phyloP scores from a whole-genome alignment of 2,113 vertebrate species.

The Carettochelys insculpta region DNA sequence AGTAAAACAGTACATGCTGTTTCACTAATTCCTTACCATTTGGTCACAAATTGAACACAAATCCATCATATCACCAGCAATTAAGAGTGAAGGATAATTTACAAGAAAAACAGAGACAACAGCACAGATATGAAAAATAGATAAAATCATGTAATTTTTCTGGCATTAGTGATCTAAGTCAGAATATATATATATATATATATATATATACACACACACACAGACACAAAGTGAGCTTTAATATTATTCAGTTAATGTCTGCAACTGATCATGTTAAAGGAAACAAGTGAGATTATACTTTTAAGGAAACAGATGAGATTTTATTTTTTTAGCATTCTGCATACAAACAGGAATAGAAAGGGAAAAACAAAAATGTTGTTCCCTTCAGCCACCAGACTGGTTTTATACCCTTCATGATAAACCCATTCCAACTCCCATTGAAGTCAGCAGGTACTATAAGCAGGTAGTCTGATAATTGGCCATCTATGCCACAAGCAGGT shows the following conservation, averaged over 20 bases:
- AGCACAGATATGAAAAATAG: not conserved
- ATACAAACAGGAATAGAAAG: not conserved
- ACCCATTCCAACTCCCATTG: not conserved
- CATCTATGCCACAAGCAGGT: not conserved
- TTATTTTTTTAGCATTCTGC: not conserved
- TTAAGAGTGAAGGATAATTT: not conserved
- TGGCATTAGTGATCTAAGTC: not conserved
- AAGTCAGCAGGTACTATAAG: not conserved
- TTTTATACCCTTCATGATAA: not conserved
- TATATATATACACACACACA: accelerated
- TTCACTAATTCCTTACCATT: constrained; percentile 31
- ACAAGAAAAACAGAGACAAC: not conserved
- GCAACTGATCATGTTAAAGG: not conserved
- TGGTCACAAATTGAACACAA: not conserved
- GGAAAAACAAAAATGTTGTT: not conserved
- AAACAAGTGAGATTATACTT: not conserved
- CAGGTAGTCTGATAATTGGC: constrained; percentile 2
- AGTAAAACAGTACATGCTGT: not conserved
- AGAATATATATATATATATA: not conserved
- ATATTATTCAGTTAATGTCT: constrained; percentile 15
- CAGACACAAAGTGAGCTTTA: not conserved
- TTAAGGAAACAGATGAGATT: constrained; percentile 21
- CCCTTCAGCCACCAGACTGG: not conserved
- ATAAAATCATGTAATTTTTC: not conserved
- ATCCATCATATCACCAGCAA: not conserved